Evolutionary conservation across 2,888 invertebrate species (phyloP), one percentile per base, ranked within the genome.

Genomic region (Lathronympha strigana): DNA sequence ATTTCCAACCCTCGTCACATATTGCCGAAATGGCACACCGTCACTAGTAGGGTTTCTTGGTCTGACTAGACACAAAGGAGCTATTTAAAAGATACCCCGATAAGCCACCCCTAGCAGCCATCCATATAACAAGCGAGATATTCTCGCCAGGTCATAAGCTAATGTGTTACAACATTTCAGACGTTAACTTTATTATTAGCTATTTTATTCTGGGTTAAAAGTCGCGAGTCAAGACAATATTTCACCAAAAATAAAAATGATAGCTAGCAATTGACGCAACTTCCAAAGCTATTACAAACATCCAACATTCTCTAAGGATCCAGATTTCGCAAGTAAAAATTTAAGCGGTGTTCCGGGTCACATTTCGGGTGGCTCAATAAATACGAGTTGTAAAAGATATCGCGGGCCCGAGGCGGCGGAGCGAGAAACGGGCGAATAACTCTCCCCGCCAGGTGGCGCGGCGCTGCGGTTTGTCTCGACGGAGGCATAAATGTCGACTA

Each of bases 351-450:
- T 66, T 66, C 36, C 66, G 66, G 66, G 66, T 61, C 66, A 66
- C 58, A 67, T 53, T 64, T 50, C 61, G 57, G 53, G 61, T 53
- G 53, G 57, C 54, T 58, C 67, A 67, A 69, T 69, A 67, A 69
- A 69, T 69, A 67, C 54, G 61, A 67, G 69, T 67, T 55, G 63
- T 51, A 67, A 67, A 68, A 68, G 69, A 62, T 53, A 61, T 61
- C 63, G 60, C 61, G 75, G 78, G 75, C 77, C 76, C 76, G 68
- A 81, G 80, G 86, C 88, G 82, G 74, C 73, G 78, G 82, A 88
- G 87, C 89, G 88, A 75, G 83, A 86, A 90, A 91, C 88, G 91
- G 87, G 86, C 86, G 86, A 80, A 87, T 90, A 90, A 90, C 83
- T 90, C 86, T 81, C 80, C 70, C 81, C 76, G 74, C 85, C 89